Evolutionary conservation across 2,888 invertebrate genomes (phyloP).

Genomic region (Mantis religiosa): DNA sequence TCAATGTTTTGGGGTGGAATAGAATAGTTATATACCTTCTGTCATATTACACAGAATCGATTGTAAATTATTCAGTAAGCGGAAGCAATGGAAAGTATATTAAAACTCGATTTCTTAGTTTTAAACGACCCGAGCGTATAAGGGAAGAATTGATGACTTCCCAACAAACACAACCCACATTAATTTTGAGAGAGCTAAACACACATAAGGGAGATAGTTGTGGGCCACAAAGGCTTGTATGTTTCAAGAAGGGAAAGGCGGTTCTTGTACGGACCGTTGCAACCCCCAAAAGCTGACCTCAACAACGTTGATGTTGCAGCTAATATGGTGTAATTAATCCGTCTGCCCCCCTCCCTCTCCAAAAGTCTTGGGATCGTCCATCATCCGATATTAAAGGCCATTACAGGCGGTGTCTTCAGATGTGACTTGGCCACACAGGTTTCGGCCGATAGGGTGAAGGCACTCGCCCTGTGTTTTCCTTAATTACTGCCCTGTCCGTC

Average conservation of each 20-base stretch:
- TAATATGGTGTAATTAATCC: slow-evolving; percentile 6
- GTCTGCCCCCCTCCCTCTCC: background rate
- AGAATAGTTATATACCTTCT: no score
- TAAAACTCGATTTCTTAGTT: no score
- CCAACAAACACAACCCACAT: no score
- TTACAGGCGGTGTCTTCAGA: background rate
- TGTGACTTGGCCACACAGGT: background rate
- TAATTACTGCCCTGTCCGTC: background rate
- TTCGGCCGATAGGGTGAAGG: background rate
- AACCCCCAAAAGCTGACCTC: background rate
- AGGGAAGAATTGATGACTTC: no score
- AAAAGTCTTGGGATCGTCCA: background rate
- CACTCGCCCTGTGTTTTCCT: background rate
- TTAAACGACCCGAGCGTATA: no score
- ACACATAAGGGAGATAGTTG: no score
- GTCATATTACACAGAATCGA: no score
- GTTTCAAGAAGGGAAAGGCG: background rate
- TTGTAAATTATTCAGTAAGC: no score
- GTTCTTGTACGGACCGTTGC: background rate
- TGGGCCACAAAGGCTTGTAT: background rate
- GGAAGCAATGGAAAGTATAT: no score
- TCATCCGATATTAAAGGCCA: slow-evolving; percentile 9
- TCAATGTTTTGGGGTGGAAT: no score
- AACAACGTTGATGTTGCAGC: background rate
- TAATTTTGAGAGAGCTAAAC: no score